Evolutionary conservation across 2,113 vertebrate species (phyloP).

Genomic region (Bos indicus): DNA sequence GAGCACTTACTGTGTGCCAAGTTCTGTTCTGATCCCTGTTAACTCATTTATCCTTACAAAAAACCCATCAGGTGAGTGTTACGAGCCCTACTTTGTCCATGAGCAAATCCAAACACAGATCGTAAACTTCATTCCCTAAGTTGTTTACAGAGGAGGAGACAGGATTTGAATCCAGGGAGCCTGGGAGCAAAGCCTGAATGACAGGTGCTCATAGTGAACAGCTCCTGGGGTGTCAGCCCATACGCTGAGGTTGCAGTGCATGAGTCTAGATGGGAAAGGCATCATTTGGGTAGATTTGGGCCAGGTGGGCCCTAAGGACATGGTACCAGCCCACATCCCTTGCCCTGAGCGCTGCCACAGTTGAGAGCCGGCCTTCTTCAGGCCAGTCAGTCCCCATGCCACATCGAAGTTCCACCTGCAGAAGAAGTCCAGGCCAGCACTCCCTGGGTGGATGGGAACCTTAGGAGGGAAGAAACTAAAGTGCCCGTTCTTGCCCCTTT

Average conservation of each 20-base stretch:
- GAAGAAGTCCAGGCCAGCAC: fast-evolving
- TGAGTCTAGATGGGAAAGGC: not conserved
- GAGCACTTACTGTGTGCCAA: not conserved
- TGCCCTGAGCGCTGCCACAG: fast-evolving
- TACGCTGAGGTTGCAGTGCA: fast-evolving
- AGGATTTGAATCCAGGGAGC: not conserved
- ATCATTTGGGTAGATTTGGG: not conserved
- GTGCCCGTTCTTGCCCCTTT: not conserved
- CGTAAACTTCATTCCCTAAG: not conserved
- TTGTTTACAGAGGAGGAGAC: not conserved
- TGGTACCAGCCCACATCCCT: fast-evolving
- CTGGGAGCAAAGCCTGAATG: not conserved
- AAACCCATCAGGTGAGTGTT: not conserved
- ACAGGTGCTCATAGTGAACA: too few relatives aligned
- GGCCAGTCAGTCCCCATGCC: not conserved
- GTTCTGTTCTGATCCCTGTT: not conserved
- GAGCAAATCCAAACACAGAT: not conserved
- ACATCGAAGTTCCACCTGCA: not conserved
- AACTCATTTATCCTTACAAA: not conserved
- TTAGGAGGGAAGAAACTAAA: not conserved
- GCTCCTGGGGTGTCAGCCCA: not conserved
- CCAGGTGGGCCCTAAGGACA: not conserved
- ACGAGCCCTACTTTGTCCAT: not conserved
- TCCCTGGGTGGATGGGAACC: fast-evolving
- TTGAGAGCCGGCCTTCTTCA: not conserved